These are phyloP conservation scores for Sanderia malayensis DNA, from an alignment of 30 jellyfish, hydroid and myxozoan species.

Conservation along the genomic window DNA sequence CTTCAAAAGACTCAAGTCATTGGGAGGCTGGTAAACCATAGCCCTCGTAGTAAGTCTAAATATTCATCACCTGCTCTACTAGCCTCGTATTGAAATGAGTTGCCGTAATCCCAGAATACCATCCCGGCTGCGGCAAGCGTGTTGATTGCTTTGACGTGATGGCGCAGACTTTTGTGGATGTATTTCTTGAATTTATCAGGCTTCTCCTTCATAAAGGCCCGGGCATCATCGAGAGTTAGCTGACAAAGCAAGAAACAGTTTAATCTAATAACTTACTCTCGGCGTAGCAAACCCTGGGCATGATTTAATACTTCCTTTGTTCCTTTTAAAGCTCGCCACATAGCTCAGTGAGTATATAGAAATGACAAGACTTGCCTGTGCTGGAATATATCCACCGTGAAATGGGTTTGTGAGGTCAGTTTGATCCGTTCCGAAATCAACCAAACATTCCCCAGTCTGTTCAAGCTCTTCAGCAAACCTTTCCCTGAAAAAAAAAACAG, in stretches of 20 bases:
- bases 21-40: too few relatives aligned
- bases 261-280: too few relatives aligned
- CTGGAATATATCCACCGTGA: conserved; percentile 97
- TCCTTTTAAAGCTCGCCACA: too few relatives aligned
- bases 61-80: conserved; percentile 83
- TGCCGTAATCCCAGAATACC: conserved; percentile 98
- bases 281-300: too few relatives aligned
- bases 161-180: conserved; percentile 90
- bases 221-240: conserved; percentile 86
- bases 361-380: conserved; percentile 74
- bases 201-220: conserved; percentile 57
- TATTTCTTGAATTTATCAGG: conserved; percentile 84
- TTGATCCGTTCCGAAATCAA: conserved; percentile 96
- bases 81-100: conserved; percentile 81
- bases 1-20: too few relatives aligned
- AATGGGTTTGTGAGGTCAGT: conserved; percentile 88
- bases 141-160: conserved; percentile 88
- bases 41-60: too few relatives aligned
- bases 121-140: conserved; percentile 79
- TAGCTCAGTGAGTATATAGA: too few relatives aligned
- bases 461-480: conserved; percentile 72
- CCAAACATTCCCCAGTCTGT: conserved; percentile 83
- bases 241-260: too few relatives aligned
- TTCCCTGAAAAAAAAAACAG: too few relatives aligned
- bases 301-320: too few relatives aligned